Conservation (phyloP, 2,797 vertebrate genomes). For the Tenualosa thibaudeaui region DNA sequence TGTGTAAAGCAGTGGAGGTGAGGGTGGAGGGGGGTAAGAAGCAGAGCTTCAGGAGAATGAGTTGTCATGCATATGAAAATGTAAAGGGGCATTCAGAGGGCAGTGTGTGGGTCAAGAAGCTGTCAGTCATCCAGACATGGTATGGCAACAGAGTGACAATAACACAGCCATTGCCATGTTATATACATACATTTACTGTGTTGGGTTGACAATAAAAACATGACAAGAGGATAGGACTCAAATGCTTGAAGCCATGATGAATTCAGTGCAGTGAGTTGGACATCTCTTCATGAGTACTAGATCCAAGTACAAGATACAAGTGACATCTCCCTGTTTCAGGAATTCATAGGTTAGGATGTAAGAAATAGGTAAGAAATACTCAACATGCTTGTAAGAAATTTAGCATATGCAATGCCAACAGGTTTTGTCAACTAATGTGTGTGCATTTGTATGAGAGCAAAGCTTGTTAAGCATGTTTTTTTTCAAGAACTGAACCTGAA, state of each 20-base stretch:
- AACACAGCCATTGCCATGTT: not conserved
- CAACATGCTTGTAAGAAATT: not conserved
- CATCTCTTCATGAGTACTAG: not conserved
- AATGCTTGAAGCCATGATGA: not conserved
- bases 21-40: too few relatives aligned
- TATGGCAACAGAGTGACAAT: not conserved
- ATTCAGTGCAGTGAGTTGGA: not conserved
- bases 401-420: not conserved
- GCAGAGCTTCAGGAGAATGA: not conserved
- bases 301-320: not conserved
- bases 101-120: not conserved
- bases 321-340: not conserved
- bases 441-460: not conserved
- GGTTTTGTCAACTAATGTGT: not conserved
- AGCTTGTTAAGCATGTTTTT: too few relatives aligned
- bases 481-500: not conserved
- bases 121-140: not conserved
- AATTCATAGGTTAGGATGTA: not conserved
- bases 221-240: not conserved
- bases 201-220: not conserved
- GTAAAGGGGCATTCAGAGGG: not conserved
- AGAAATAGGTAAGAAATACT: not conserved
- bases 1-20: not conserved
- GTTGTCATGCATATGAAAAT: slow-evolving; percentile 2
- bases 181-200: not conserved